Evolutionary conservation across 2,797 vertebrate genomes (phyloP), one percentile per base, ranked within the genome.

Genomic region (Parauchenoglanis ngamensis): DNA sequence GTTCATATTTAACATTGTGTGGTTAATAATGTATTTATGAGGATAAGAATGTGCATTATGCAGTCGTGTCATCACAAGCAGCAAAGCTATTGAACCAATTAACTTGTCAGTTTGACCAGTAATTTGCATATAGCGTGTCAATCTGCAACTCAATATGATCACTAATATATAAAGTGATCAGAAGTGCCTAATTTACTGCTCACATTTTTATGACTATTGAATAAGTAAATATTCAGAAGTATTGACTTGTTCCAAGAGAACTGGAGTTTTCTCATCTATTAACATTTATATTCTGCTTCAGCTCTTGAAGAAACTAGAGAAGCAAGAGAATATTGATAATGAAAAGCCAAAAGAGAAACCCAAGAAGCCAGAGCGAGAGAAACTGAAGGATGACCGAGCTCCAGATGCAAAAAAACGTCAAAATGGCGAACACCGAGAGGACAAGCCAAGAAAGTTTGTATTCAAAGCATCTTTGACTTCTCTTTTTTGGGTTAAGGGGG

Each of bases 281-380:
- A 21, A 46, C 23, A 54, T 63, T 2, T 81, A 67, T 46, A 93
- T 95, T 91, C 85, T 67, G 90, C 89, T 83, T 92, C 92, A 99
- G 98, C 96, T 99, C 84, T 96, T 99, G 92, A 98, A 96, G 94
- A 99, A 99, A 92, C 97, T 97, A 90, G 97, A 99, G 89, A 97
- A 96, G 94, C 90, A 93, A 78, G 97, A 98, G 72, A 97, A 97
- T 89, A 96, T 91, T 85, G 96, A 98, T 89, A 90, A 94, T 85
- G 98, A 99, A 91, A 99, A 96, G 86, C 89, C 92, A 90, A 99
- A 97, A 94, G 98, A 98, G 86, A 99, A 97, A 92, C 80, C 89
- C 88, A 98, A 97, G 94, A 99, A 97, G 94, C 90, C 94, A 88
- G 98, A 99, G 89, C 96, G 96, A 94, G 97, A 97, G 85, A 92